Base-by-base conservation (phyloP, 64 coral and sea anemone genomes). In the Porites australiensis region DNA sequence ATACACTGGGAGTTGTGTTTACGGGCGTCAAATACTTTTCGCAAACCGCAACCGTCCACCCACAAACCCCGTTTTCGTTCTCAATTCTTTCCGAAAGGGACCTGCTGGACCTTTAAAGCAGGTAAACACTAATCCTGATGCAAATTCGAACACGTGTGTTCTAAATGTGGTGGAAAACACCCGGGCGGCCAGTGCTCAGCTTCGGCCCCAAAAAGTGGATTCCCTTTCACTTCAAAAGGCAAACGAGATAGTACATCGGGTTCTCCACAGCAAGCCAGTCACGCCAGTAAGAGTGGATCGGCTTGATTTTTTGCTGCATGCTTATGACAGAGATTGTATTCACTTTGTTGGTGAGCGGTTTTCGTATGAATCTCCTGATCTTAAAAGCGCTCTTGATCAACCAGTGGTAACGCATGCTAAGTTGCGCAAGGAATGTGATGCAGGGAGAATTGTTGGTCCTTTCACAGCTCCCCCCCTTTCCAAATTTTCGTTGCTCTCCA, bases 1-100 rank as follows among this genome's bases (percentile, higher is more conserved):
- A 71, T 86, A 3, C 90, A 92, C 58, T 85, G 79, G 90, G 90
- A 92, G 21, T 45, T 92, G 14, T 85, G 90, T 68, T 47, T 72
- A 15, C 8, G 27, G 27, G 27, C 27, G 27, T 37, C 27, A 37
- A 1, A 37, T 37, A 37, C 27, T 37, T 37, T 37, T 52, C 19
- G 63, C 70, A 20, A 45, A 21, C 8, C 49, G n/a, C 82, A 18
- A 9, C 4, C 82, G 82, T 8, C 27, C 46, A 86, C 37, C 21
- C 4, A 15, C 47, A 58, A 49, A 37, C 27, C 27, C 9, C 59
- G 46, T 46, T 86, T 86, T 69, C 82, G 57, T 15, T 20, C 20
- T 2, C 53, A 14, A 47, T 15, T 14, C 16, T 78, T 78, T 15
- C 75, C 54, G 4, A 64, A 15, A 59, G 86, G 69, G 2, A 72